Conservation (phyloP, 2,113 vertebrate species). For the Raja brachyura region DNA sequence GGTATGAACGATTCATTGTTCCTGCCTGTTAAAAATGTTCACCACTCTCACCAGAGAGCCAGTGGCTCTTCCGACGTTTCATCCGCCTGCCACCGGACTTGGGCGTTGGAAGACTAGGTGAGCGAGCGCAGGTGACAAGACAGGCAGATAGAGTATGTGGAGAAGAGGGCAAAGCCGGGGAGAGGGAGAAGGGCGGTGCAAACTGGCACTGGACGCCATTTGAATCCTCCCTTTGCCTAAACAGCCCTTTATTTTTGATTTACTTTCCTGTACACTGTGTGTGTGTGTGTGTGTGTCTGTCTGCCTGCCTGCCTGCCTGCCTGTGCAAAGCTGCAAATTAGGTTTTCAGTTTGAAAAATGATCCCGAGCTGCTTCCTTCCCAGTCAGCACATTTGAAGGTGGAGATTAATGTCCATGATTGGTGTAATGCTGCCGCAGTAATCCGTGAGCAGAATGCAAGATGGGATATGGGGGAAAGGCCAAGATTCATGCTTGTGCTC, state of each 20-base stretch:
- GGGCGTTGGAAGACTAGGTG: neutral
- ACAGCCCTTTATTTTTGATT: neutral
- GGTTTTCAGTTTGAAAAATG: constrained; percentile 32
- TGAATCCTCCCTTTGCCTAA: neutral
- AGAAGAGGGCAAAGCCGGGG: neutral
- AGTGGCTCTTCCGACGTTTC: neutral
- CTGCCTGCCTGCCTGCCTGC: neutral
- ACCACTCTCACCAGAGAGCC: neutral
- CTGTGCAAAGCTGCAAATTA: neutral
- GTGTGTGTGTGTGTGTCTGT: too few species aligned
- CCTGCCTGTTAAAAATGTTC: neutral
- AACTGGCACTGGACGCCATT: neutral
- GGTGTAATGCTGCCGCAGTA: constrained; percentile 77
- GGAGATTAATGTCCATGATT: constrained; percentile 75
- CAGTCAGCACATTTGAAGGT: constrained; percentile 70
- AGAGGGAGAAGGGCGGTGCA: too few species aligned
- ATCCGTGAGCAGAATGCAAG: constrained; percentile 80
- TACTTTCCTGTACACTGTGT: neutral
- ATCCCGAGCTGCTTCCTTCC: constrained; percentile 49
- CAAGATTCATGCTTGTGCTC: constrained; percentile 56
- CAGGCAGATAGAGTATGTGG: neutral
- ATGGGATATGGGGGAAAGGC: constrained; percentile 58
- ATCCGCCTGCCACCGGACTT: neutral
- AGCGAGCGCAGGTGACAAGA: neutral
- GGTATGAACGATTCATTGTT: neutral